Conservation (phyloP, 2,113 vertebrate genomes). For the Scatophagus argus region DNA sequence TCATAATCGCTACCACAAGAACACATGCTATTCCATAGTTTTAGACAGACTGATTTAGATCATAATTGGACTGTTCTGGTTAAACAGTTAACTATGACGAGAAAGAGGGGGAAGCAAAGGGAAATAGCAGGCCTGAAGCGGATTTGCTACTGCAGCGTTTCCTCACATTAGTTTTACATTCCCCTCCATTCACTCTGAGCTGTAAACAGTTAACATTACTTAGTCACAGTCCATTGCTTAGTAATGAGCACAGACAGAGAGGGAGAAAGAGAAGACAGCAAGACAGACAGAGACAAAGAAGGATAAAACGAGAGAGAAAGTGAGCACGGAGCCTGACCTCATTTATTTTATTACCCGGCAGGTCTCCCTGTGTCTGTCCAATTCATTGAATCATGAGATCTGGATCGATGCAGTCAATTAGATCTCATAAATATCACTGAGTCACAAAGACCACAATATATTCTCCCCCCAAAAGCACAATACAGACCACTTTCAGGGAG, state of each 20-base stretch:
- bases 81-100: conserved; percentile 31
- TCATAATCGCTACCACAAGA: neutral
- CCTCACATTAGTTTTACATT: conserved; percentile 25
- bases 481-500: conserved; percentile 27
- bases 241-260: conserved; percentile 48
- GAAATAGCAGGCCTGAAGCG: conserved; percentile 43
- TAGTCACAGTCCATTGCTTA: conserved; percentile 57
- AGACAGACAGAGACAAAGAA: conserved; percentile 14
- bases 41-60: conserved; percentile 1
- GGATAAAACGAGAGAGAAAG: neutral
- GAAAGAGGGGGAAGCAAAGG: conserved; percentile 18
- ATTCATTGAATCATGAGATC: conserved; percentile 52
- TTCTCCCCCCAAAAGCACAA: conserved; percentile 6
- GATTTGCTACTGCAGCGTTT: conserved; percentile 30
- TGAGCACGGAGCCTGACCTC: conserved; percentile 50
- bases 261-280: conserved; percentile 3
- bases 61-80: conserved; percentile 11
- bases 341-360: conserved; percentile 64
- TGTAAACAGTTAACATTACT: conserved; percentile 63
- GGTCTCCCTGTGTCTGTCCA: conserved; percentile 42
- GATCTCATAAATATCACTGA: conserved; percentile 46
- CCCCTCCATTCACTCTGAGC: conserved; percentile 36
- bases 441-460: conserved; percentile 32
- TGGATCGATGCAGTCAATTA: conserved; percentile 64
- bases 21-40: neutral